Base-by-base conservation (phyloP, 2,113 vertebrate genomes). In the Anarrhichthys ocellatus region DNA sequence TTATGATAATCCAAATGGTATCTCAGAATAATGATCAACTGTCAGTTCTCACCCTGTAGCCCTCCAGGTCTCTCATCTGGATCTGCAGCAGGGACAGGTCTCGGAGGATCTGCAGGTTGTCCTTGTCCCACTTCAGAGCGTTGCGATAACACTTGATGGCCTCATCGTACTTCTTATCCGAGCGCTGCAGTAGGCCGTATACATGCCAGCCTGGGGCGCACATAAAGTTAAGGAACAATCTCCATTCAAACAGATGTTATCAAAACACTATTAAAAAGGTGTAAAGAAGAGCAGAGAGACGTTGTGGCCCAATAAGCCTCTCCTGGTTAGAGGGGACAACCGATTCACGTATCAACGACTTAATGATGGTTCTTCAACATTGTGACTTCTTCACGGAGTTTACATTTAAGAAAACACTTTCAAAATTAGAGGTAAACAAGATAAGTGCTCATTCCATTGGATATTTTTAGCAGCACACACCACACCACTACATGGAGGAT, bases 121-220 rank as follows among this genome's bases (percentile, higher is more conserved):
- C 97, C 93, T 97, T 99, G 95, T 99, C 98, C 97, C 97, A 98
- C 94, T 99, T 99, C 89, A 99, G 95, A 84, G 98, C 98, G 88
- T 99, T 99, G 90, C 98, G 96, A 75, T 99, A 99, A 94, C 98
- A 99, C 96, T 99, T 99, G 94, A 99, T 99, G 91, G 98, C 98
- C 95, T 99, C 98, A 0, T 99, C 97, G 14, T 99, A 99, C 89
- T 99, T 99, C 92, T 99, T 99, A 91, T 99, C 98, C 40, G 98
- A 99, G 89, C 98, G 96, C 91, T 99, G 98, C 81, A 99, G 96
- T 83, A 99, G 95, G 71, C 98, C 98, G 80, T 99, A 99, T 29
- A 99, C 98, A 42, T 99, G 98, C 98, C 98, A 99, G 93, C 98
- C 98, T 98, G 88, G 85, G 87, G 72, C 46, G 52, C 70, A 36